These are phyloP conservation scores for Stegodyphus dumicola DNA, from an alignment of 1,140 invertebrate species.

Conservation along the genomic window DNA sequence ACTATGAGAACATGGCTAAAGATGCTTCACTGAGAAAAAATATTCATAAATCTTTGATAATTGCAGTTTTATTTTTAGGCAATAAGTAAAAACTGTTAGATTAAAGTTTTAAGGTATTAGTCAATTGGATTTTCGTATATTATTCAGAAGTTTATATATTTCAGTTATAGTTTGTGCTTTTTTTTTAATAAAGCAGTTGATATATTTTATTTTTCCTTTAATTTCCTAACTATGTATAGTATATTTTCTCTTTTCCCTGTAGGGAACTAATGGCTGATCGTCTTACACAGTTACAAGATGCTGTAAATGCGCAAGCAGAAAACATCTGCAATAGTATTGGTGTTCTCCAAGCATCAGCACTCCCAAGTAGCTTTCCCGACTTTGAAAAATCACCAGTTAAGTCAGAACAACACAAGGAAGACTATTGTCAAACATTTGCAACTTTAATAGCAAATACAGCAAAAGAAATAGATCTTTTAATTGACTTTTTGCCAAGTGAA, in stretches of 20 bases:
- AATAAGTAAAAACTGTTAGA: too few relatives aligned
- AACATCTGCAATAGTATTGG: constrained; percentile 98
- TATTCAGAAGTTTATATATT: too few relatives aligned
- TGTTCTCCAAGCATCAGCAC: constrained; percentile 92
- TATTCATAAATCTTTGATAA: too few relatives aligned
- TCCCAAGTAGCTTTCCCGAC: constrained; percentile 90
- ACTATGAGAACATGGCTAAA: too few relatives aligned
- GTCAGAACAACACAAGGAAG: constrained; percentile 82
- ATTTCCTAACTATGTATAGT: neutral
- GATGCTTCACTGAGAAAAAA: too few relatives aligned
- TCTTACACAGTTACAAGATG: constrained; percentile 96
- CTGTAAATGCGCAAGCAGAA: constrained; percentile 97
- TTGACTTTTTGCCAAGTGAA: constrained; percentile 95
- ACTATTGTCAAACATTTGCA: constrained; percentile 82
- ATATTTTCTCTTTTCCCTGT: neutral
- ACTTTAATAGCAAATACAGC: constrained; percentile 86
- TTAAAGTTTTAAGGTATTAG: too few relatives aligned
- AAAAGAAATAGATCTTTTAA: constrained; percentile 97
- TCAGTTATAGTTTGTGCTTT: too few relatives aligned
- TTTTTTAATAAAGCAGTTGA: too few relatives aligned
- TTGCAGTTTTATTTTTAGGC: too few relatives aligned
- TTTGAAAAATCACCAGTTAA: constrained; percentile 89
- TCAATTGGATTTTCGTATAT: too few relatives aligned
- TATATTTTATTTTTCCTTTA: too few relatives aligned
- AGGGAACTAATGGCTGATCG: constrained; percentile 73